Evolutionary conservation across 2,797 vertebrate species (phyloP), one percentile per base, ranked within the genome.

Genomic region (Acanthornis magna): DNA sequence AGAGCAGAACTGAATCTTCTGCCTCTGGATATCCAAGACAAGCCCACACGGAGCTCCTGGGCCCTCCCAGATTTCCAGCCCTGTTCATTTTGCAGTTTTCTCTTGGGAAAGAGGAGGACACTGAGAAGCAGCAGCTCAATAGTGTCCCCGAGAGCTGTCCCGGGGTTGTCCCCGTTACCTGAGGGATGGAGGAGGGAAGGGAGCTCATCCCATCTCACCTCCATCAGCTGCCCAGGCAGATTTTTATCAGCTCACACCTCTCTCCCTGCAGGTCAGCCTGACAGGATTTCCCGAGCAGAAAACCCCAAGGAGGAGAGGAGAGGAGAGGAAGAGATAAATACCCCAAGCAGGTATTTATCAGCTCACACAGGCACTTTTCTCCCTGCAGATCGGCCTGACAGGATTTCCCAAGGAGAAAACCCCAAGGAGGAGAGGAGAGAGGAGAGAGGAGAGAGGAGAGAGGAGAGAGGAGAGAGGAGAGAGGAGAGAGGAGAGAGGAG

Each of bases 61-160:
- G 4, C 18, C 9, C 32, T 62, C 19, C 42, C 47, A 54, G 2
- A 15, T 4, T 26, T 7, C 32, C 54, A 45, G 22, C n/a, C 53
- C 34, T 50, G 34, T 2, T 73, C 22, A 1, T 30, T 34, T 40
- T n/a, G 36, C 19, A 13, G 10, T 30, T 67, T 23, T 26, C 17
- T 45, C 45, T 30, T 21, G 9, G 11, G 7, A 32, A 42, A 38
- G 38, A 51, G 16, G 36, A 62, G 34, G 13, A 45, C 32, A 2
- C 9, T 4, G 61, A 38, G n/a, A 16, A 48, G 26, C 45, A 57
- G 63, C 45, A 38, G 29, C 50, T 25, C 11, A 26, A 30, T 25
- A n/a, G 2, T 27, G 42, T 12, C n/a, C 3, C 55, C 0, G 8
- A 4, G 38, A 18, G 22, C n/a, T 16, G 15, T 27, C 3, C 1